phyloP scores from a whole-genome alignment of 2,113 vertebrate species.

The Fulica atra region DNA sequence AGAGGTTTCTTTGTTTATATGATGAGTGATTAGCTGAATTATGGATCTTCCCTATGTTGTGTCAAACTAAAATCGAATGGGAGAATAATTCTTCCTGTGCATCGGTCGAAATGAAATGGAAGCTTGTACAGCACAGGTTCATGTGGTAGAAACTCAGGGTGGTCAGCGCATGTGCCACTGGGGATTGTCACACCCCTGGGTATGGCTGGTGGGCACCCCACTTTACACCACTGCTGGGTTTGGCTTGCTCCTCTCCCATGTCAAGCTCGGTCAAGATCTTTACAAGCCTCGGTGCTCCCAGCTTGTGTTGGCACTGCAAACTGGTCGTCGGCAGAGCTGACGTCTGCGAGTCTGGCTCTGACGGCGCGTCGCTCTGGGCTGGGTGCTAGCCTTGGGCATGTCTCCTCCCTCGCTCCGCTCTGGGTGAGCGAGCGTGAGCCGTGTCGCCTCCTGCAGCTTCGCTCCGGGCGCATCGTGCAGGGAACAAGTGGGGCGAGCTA shows the following conservation, averaged over 20 bases:
- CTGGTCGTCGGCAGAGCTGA: not conserved
- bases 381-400: too few relatives aligned
- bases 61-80: slow-evolving; percentile 33
- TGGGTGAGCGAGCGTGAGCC: not conserved
- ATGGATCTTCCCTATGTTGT: slow-evolving; percentile 43
- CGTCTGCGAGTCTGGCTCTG: too few relatives aligned
- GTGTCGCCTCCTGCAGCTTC: rapidly evolving
- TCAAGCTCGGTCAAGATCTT: not conserved
- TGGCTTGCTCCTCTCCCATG: too few relatives aligned
- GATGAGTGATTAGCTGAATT: slow-evolving; percentile 76
- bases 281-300: not conserved
- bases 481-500: not conserved
- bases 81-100: not conserved
- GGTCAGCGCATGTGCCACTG: too few relatives aligned
- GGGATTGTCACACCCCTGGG: too few relatives aligned
- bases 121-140: not conserved
- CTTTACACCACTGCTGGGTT: too few relatives aligned
- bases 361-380: rapidly evolving
- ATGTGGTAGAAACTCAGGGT: rapidly evolving
- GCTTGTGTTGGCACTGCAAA: not conserved
- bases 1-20: slow-evolving; percentile 81
- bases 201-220: rapidly evolving
- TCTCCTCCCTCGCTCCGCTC: rapidly evolving
- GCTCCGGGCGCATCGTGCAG: not conserved
- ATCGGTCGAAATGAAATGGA: not conserved